phyloP scores from a whole-genome alignment of 2,113 vertebrate genomes.

The Colaptes auratus region DNA sequence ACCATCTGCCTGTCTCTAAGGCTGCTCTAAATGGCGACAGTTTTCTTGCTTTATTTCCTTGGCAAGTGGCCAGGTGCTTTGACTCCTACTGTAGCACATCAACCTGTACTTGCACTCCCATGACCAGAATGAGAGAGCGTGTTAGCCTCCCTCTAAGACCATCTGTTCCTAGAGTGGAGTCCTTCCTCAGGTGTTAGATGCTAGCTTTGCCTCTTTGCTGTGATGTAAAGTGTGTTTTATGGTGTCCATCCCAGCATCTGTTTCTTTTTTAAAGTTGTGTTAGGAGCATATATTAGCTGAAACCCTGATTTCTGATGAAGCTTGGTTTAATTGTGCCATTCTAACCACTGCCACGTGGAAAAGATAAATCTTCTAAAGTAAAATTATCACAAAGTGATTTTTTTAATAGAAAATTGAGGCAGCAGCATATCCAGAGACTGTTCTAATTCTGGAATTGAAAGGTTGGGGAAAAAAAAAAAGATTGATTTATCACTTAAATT shows the following conservation, averaged over 20 bases:
- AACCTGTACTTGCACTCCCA: conserved; percentile 15
- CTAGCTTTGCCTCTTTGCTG: background rate
- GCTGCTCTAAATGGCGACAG: conserved; percentile 19
- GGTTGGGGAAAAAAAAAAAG: background rate
- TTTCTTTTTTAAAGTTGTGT: conserved; percentile 1
- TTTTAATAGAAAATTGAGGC: background rate
- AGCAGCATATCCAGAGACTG: background rate
- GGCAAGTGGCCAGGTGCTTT: conserved; percentile 53
- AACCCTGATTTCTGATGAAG: background rate
- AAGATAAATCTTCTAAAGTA: background rate
- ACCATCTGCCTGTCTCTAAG: conserved; percentile 57
- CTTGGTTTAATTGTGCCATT: background rate
- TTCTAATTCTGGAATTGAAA: background rate
- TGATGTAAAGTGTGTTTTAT: background rate
- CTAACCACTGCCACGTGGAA: background rate
- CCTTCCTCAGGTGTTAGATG: conserved; percentile 25
- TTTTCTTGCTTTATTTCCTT: conserved; percentile 62
- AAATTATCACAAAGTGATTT: background rate
- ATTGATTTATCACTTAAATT: background rate
- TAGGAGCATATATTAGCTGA: background rate
- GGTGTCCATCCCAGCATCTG: background rate
- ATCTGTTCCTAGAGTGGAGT: conserved; percentile 49
- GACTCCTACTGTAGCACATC: conserved; percentile 42
- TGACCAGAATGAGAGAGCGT: conserved; percentile 17
- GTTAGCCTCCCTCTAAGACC: conserved; percentile 62